Conservation (phyloP, 2,797 vertebrate genomes). For the Esox lucius region DNA sequence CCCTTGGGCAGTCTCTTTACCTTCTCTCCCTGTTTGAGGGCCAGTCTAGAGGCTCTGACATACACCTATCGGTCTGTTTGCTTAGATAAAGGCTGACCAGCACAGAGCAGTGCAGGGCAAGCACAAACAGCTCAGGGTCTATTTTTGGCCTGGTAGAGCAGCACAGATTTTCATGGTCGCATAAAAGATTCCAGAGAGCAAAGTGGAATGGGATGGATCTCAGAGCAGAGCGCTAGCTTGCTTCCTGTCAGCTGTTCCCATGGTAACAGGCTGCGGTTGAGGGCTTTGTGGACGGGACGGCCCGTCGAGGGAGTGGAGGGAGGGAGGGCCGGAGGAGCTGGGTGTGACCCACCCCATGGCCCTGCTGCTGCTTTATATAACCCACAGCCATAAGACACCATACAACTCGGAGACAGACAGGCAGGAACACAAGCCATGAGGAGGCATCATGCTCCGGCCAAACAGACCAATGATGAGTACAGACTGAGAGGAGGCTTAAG, state of each 20-base stretch:
- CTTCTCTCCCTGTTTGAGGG: neutral
- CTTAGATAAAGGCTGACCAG: neutral
- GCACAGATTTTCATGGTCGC: slow-evolving; percentile 21
- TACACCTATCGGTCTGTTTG: neutral
- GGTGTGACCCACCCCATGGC: slow-evolving; percentile 6
- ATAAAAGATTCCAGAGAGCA: slow-evolving; percentile 31
- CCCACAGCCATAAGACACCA: neutral
- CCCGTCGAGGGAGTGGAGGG: slow-evolving; percentile 30
- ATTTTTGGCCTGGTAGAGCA: slow-evolving; percentile 21
- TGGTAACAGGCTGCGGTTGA: slow-evolving; percentile 52
- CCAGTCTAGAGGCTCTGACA: neutral
- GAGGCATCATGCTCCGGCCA: slow-evolving; percentile 22
- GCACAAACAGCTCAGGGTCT: slow-evolving; percentile 2
- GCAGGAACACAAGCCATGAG: neutral
- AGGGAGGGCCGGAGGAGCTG: slow-evolving; percentile 17
- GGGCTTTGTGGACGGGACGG: slow-evolving; percentile 33
- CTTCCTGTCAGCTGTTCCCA: slow-evolving; percentile 54
- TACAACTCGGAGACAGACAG: neutral
- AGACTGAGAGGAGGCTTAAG: neutral
- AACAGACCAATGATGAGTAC: neutral
- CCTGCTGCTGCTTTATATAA: slow-evolving; percentile 7
- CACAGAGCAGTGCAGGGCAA: neutral
- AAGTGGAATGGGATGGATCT: slow-evolving; percentile 54
- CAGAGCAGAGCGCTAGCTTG: slow-evolving; percentile 24
- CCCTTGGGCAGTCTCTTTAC: neutral